Conservation (phyloP, 2,113 vertebrate species). For the Centropus unirufus region DNA sequence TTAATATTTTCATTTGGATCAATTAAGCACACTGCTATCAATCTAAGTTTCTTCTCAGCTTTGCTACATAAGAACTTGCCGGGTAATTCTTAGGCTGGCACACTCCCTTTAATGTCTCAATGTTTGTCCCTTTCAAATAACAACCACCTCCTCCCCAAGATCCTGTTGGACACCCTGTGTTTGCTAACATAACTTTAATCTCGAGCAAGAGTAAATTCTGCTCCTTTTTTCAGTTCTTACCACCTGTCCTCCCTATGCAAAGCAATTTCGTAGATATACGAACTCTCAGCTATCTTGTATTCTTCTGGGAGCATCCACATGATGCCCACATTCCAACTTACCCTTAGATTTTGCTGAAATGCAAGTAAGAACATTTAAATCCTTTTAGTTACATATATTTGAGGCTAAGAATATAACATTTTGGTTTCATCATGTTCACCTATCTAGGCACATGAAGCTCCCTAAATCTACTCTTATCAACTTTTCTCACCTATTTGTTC, state of each 20-base stretch:
- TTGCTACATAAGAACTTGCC: not conserved
- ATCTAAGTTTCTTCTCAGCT: not conserved
- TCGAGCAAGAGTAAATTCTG: not conserved
- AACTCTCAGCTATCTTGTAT: not conserved
- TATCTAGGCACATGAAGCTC: not conserved
- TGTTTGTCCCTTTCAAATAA: not conserved
- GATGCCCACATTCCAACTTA: accelerated
- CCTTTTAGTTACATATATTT: not conserved
- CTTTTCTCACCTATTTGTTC: not conserved
- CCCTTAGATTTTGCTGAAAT: not conserved
- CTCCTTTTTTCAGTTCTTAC: not conserved
- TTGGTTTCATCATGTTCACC: not conserved
- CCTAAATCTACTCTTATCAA: not conserved
- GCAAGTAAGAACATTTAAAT: not conserved
- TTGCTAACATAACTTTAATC: not conserved
- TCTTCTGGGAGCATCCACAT: not conserved
- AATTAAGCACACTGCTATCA: not conserved
- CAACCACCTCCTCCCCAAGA: not conserved
- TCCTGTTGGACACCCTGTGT: not conserved
- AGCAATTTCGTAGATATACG: not conserved
- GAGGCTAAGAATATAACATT: not conserved
- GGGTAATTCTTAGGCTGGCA: not conserved
- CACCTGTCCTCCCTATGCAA: not conserved
- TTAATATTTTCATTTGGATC: not conserved
- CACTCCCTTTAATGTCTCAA: not conserved